phyloP scores from a whole-genome alignment of 2,888 invertebrate genomes.

The Drosophila demipolita region DNA sequence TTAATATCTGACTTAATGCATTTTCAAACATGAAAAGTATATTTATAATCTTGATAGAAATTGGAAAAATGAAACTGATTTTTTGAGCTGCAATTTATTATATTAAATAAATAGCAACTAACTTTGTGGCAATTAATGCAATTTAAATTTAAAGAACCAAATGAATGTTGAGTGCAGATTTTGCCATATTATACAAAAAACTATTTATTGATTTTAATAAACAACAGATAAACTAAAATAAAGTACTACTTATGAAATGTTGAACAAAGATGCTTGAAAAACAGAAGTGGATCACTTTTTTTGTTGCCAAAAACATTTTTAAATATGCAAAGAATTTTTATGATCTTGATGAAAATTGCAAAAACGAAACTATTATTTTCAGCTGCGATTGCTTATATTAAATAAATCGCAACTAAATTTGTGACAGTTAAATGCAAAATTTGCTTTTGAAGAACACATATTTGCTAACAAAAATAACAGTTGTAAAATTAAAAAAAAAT shows the following conservation, averaged over 20 bases:
- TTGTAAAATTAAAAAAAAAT: background rate
- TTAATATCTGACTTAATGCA: too few species aligned
- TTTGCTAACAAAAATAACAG: background rate
- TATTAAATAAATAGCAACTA: background rate
- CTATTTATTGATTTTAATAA: background rate
- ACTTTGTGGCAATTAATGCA: background rate
- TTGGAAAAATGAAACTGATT: background rate
- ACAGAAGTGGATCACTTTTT: background rate
- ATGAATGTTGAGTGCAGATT: too few species aligned
- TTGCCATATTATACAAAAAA: too few species aligned
- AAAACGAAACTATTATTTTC: background rate
- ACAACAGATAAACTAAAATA: background rate
- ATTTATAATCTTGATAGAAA: background rate
- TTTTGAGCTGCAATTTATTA: background rate
- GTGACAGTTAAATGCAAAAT: background rate
- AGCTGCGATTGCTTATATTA: background rate
- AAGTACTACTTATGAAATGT: background rate
- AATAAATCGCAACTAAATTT: background rate
- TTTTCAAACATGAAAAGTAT: background rate
- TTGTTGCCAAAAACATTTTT: too few species aligned
- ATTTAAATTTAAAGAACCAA: too few species aligned
- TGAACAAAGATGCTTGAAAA: background rate
- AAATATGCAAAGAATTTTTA: background rate
- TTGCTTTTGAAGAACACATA: rapidly evolving
- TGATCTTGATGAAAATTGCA: background rate